Conservation (phyloP, 1,140 invertebrate genomes). For the Conus ventricosus region DNA sequence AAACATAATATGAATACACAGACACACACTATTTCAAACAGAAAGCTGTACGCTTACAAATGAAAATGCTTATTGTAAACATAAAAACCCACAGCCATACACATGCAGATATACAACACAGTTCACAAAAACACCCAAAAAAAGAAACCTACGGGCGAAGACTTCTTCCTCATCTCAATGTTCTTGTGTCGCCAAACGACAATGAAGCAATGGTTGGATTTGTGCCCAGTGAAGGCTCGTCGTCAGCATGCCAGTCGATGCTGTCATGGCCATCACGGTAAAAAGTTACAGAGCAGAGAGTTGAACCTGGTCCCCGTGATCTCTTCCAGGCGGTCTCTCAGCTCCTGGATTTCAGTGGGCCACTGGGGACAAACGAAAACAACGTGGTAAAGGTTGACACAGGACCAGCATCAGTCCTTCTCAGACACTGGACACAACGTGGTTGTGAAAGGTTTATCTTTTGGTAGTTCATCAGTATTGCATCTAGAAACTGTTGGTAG, state of each 20-base stretch:
- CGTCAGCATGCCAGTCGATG: constrained; percentile 76
- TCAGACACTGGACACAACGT: no score
- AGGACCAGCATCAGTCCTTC: no score
- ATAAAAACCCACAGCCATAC: background rate
- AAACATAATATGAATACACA: no score
- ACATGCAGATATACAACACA: background rate
- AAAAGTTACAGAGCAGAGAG: constrained; percentile 76
- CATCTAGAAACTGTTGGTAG: no score
- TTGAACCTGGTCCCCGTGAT: constrained; percentile 75
- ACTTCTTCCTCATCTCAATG: constrained; percentile 74
- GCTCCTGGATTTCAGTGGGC: constrained; percentile 55
- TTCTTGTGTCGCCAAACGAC: constrained; percentile 75
- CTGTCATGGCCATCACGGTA: constrained; percentile 77
- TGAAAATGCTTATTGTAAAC: background rate
- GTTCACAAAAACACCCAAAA: background rate
- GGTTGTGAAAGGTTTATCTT: no score
- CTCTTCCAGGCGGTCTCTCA: constrained; percentile 68
- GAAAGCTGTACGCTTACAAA: no score
- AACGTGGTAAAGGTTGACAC: background rate
- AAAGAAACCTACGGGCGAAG: constrained; percentile 54
- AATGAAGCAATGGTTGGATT: constrained; percentile 76
- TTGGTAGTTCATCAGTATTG: no score
- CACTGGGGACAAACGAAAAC: constrained; percentile 54
- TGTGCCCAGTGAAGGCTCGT: constrained; percentile 73
- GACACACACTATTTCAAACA: no score